Evolutionary conservation across 2,113 vertebrate species (phyloP).

Genomic region (Ageneiosus marmoratus): DNA sequence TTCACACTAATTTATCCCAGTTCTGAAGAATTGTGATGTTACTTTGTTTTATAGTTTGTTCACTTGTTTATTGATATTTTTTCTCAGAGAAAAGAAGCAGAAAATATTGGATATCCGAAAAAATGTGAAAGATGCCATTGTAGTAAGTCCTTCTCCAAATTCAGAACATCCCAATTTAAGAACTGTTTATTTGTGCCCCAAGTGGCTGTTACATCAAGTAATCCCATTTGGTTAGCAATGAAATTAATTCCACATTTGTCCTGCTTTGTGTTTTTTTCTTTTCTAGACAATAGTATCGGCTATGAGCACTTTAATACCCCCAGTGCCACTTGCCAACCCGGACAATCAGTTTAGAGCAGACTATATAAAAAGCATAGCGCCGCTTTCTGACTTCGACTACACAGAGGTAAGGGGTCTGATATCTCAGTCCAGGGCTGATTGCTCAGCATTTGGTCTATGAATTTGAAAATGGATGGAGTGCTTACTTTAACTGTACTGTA

Average conservation of each 20-base stretch:
- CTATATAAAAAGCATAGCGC: constrained; percentile 90
- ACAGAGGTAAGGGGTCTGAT: constrained; percentile 77
- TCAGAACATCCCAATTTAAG: not conserved
- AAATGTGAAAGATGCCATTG: constrained; percentile 92
- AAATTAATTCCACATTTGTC: constrained; percentile 55
- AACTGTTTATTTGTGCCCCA: constrained; percentile 18
- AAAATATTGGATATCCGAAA: constrained; percentile 92
- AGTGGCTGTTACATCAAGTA: constrained; percentile 53
- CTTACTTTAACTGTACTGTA: constrained; percentile 7
- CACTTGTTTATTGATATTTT: constrained; percentile 36
- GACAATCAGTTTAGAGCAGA: constrained; percentile 86
- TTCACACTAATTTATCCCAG: not conserved
- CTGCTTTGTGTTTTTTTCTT: constrained; percentile 55
- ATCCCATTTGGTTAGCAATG: constrained; percentile 62
- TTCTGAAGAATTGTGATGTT: not conserved
- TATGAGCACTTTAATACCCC: constrained; percentile 91
- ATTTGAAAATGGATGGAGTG: not conserved
- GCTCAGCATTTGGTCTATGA: not conserved
- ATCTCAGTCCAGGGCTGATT: not conserved
- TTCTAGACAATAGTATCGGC: constrained; percentile 87
- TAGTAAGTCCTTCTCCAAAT: constrained; percentile 75
- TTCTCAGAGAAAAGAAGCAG: constrained; percentile 87
- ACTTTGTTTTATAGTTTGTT: not conserved
- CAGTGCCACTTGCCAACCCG: constrained; percentile 84
- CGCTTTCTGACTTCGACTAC: constrained; percentile 88